Evolutionary conservation across 2,888 invertebrate species (phyloP), one percentile per base, ranked within the genome.

Genomic region (Hypomecis atomaria): DNA sequence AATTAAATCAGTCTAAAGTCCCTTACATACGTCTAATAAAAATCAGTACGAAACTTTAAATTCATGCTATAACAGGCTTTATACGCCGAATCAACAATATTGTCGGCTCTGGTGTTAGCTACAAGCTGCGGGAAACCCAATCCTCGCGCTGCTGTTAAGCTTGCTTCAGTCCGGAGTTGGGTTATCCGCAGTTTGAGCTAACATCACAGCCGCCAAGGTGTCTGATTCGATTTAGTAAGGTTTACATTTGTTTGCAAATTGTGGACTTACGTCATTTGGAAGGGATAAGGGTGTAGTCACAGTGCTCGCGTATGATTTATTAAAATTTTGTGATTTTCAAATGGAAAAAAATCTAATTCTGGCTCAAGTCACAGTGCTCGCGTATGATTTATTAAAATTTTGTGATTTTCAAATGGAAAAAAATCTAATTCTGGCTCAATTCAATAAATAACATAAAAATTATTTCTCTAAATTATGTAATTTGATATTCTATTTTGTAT

Each of bases 1-100:
- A 74, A 83, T 78, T 67, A 85, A 87, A 86, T 88, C 89, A 88
- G 89, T 89, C 89, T 89, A 87, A 85, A 78, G 78, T 87, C 85
- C 71, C 83, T 86, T 86, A 86, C 73, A 61, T 54, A 56, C 40
- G 44, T 83, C 83, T 85, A 84, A 81, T 77, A 5, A 60, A 61
- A 71, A 60, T 69, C 65, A 66, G 66, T 71, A 66, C 64, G n/a
- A 37, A 71, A 60, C 7, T 38, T 65, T 56, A 60, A 42, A 62
- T 57, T 54, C 58, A 61, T 42, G 38, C 62, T 23, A 55, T 40
- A 40, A 48, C 38, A 54, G 45, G 49, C 56, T 13, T 60, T 55
- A 52, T 33, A 23, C 58, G 34, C 58, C 10, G 48, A 23, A 23
- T 23, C 23, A 23, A 3, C 1, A 1, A 23, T 23, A 1, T 23